These are phyloP conservation scores for Pararge aegeria DNA, from an alignment of 1,140 invertebrate species.

Conservation along the genomic window DNA sequence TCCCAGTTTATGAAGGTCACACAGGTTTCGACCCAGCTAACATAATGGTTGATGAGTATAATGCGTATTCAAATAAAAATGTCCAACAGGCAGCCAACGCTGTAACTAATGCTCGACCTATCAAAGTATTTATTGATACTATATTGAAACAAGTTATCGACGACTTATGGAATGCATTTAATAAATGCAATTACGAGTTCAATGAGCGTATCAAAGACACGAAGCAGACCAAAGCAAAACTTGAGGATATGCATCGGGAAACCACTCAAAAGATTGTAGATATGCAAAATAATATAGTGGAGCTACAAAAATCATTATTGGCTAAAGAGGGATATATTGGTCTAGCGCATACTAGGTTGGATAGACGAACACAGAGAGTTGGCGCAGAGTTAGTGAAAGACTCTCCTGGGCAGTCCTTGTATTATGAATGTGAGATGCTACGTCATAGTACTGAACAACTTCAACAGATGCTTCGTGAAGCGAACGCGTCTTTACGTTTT, in stretches of 20 bases:
- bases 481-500: constrained; percentile 87
- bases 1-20: constrained; percentile 84
- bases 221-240: constrained; percentile 88
- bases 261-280: constrained; percentile 69
- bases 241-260: constrained; percentile 91
- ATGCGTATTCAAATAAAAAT: constrained; percentile 87
- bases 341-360: constrained; percentile 90
- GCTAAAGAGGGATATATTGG: constrained; percentile 91
- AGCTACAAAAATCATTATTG: constrained; percentile 87
- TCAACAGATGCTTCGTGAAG: constrained; percentile 85
- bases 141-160: constrained; percentile 87
- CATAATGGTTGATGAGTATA: constrained; percentile 89
- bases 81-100: constrained; percentile 88
- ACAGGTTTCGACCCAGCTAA: constrained; percentile 83
- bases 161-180: constrained; percentile 78
- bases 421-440: constrained; percentile 85
- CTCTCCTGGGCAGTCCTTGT: constrained; percentile 84
- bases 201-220: constrained; percentile 87
- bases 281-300: constrained; percentile 88
- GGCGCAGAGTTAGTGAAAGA: constrained; percentile 90
- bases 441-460: constrained; percentile 83
- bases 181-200: constrained; percentile 85
- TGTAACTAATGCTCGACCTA: constrained; percentile 85
- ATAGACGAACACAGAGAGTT: constrained; percentile 87
- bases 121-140: constrained; percentile 89